These are phyloP conservation scores for Cyrtonyx montezumae DNA, from an alignment of 2,113 vertebrate genomes.

Conservation along the genomic window DNA sequence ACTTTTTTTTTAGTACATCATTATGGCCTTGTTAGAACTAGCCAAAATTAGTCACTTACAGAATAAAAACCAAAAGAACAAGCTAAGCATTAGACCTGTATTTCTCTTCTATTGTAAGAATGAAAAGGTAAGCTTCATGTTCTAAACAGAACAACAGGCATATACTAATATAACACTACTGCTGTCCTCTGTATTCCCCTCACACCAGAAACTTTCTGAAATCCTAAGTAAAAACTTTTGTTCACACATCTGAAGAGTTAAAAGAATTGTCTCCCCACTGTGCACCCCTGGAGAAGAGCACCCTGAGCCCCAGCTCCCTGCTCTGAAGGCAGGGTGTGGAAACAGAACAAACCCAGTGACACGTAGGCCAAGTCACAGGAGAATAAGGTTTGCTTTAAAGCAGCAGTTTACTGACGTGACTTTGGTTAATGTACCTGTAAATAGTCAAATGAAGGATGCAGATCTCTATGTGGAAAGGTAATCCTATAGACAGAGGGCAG, in stretches of 20 bases:
- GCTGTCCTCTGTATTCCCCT: background rate
- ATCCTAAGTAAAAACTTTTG: background rate
- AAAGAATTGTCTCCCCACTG: background rate
- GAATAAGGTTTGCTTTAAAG: background rate
- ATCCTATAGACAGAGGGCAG: background rate
- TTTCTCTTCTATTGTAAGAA: background rate
- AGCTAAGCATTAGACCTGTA: background rate
- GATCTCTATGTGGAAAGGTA: background rate
- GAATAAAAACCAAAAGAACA: background rate
- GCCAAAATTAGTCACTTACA: conserved; percentile 7
- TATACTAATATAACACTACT: background rate
- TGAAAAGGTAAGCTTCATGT: too few species aligned
- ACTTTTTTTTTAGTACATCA: background rate
- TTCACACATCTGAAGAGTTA: background rate
- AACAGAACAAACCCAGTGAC: background rate
- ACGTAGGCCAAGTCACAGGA: background rate
- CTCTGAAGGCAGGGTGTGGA: background rate
- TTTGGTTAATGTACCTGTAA: background rate
- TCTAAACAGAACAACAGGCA: background rate
- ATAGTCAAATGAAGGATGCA: background rate
- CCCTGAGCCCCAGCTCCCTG: background rate
- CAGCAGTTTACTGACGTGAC: background rate
- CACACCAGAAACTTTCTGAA: background rate
- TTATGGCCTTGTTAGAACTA: conserved; percentile 30
- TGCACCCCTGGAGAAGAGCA: background rate